Evolutionary conservation across 2,888 invertebrate species (phyloP), one percentile per base, ranked within the genome.

Genomic region (Drosophila paramelanica): DNA sequence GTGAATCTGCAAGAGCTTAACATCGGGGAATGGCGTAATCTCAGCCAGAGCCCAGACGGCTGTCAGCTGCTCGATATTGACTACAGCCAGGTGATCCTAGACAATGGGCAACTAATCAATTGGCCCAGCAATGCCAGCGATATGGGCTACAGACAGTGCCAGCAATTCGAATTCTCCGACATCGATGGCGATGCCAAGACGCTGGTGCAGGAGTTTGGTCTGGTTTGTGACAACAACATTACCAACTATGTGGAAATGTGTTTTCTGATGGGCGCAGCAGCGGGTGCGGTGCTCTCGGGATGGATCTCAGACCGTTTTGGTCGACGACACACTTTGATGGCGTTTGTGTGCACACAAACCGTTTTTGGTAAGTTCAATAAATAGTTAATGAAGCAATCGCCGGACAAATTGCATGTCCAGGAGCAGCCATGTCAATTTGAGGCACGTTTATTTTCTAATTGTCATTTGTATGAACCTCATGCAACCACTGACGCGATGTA

Each of bases 231-330:
- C 67, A 92, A 93, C 62, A 93, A 93, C 67, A 89, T 95, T 51
- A 91, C 93, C 53, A 94, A 94, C 79, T 91, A 94, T 25, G 94
- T 94, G 6, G 95, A 95, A 91, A 94, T 94, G 93, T 94, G 94
- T 88, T 95, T 95, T 88, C 92, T 95, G 62, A 93, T 93, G 25
- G 95, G 95, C 6, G 94, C 95, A 2, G 94, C 95, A 0, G 90
- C 94, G 5, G 95, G 95, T 10, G 94, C 95, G 46, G 93, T 95
- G n/a, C 93, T 94, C n/a, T 94, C 94, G 72, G 95, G 95, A 1
- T 94, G 94, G 82, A 92, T 95, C 20, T 95, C 95, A 0, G 95
- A 95, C 90, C 94, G 94, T 91, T 95, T 93, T 80, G 95, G 95
- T 7, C 93, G 95, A 23, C 95, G 95, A 79, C 93, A 93, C 57